phyloP scores from a whole-genome alignment of 2,888 invertebrate species.

The Pammene aurita region DNA sequence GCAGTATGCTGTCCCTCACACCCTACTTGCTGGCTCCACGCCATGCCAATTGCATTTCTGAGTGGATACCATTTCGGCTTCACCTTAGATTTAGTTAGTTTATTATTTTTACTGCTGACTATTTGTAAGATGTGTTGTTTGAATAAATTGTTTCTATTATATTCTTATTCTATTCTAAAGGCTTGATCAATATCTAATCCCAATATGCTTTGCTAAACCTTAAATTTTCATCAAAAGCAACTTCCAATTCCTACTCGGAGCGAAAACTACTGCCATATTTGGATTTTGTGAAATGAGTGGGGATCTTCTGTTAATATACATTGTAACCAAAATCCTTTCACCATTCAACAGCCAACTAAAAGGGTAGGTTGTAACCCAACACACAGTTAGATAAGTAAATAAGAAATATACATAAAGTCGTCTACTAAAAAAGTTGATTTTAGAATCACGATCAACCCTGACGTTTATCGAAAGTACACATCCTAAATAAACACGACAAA shows the following conservation, averaged over 20 bases:
- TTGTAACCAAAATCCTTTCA: neutral
- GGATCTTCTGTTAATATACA: neutral
- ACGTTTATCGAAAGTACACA: constrained; percentile 47
- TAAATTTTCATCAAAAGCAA: neutral
- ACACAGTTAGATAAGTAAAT: neutral
- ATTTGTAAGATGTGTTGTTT: too few relatives aligned
- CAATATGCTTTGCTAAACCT: neutral
- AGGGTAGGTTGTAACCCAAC: neutral
- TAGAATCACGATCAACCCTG: constrained; percentile 5
- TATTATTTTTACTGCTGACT: too few relatives aligned
- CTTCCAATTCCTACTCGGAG: neutral
- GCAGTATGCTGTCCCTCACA: too few relatives aligned
- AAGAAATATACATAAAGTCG: neutral
- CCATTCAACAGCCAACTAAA: neutral
- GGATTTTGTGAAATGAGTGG: too few relatives aligned
- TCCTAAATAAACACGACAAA: constrained; percentile 46
- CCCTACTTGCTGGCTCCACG: too few relatives aligned
- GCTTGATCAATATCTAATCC: too few relatives aligned
- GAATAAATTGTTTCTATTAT: too few relatives aligned
- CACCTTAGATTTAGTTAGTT: too few relatives aligned
- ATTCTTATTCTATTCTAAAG: too few relatives aligned
- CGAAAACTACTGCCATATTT: neutral
- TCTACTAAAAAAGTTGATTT: neutral
- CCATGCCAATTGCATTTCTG: too few relatives aligned
- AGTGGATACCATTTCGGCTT: too few relatives aligned